phyloP scores from a whole-genome alignment of 2,113 vertebrate genomes.

The Ploceus nigricollis region DNA sequence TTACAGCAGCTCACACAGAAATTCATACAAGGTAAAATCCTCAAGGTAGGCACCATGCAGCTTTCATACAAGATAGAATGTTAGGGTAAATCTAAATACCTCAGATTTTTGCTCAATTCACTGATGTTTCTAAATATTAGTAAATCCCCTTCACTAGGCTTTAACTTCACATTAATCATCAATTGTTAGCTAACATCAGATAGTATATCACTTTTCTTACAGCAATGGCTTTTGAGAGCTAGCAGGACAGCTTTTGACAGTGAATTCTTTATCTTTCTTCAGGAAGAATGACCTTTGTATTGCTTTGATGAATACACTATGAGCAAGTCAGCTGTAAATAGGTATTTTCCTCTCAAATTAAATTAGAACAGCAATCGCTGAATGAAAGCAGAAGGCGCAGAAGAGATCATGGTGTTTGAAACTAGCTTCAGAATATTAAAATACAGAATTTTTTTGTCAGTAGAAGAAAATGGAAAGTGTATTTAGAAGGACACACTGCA shows the following conservation, averaged over 20 bases:
- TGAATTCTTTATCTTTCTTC: not conserved
- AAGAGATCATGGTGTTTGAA: not conserved
- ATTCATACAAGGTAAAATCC: not conserved
- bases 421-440: not conserved
- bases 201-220: not conserved
- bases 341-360: not conserved
- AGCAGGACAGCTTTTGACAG: not conserved
- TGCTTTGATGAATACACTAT: not conserved
- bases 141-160: not conserved
- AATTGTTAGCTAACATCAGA: not conserved
- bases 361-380: not conserved
- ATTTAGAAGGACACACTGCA: not conserved
- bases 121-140: not conserved
- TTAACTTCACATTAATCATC: not conserved
- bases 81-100: not conserved
- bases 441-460: not conserved
- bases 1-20: not conserved
- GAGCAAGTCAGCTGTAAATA: not conserved
- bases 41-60: not conserved
- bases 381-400: not conserved
- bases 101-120: not conserved
- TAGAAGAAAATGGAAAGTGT: not conserved
- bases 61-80: not conserved
- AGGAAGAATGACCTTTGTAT: not conserved
- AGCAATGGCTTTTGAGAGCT: not conserved